Evolutionary conservation across 1,140 invertebrate genomes (phyloP).

Genomic region (Macrocentrus cingulum): DNA sequence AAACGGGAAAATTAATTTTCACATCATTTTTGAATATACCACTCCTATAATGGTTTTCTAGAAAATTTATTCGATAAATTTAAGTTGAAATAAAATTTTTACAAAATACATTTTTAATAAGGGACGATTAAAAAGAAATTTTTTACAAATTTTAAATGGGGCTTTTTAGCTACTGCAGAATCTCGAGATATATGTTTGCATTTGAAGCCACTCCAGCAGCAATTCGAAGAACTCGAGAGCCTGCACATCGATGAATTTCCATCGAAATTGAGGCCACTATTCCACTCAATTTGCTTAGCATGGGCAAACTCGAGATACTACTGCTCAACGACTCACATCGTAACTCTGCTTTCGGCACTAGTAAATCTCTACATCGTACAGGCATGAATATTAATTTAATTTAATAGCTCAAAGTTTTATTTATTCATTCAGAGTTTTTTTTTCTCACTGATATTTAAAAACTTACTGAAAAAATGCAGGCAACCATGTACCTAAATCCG

Average conservation of each 20-base stretch:
- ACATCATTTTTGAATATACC: too few relatives aligned
- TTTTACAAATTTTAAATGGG: conserved; percentile 8
- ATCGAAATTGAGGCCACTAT: conserved; percentile 65
- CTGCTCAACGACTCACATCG: conserved; percentile 72
- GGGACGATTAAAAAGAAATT: background rate
- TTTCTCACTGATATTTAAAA: too few relatives aligned
- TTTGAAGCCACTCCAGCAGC: conserved; percentile 63
- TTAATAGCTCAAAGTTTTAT: too few relatives aligned
- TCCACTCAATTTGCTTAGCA: conserved; percentile 77
- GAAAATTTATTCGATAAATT: too few relatives aligned
- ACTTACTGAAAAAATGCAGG: too few relatives aligned
- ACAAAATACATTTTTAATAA: too few relatives aligned
- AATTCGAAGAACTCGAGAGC: conserved; percentile 73
- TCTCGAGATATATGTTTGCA: conserved; percentile 69
- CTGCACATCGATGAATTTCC: conserved; percentile 68
- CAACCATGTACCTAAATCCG: conserved; percentile 48
- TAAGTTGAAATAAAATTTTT: too few relatives aligned
- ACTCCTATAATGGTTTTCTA: too few relatives aligned
- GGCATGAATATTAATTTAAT: conserved; percentile 50
- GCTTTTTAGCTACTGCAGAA: conserved; percentile 57
- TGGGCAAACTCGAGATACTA: conserved; percentile 86
- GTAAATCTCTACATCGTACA: conserved; percentile 76
- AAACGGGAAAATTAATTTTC: too few relatives aligned
- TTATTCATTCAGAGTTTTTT: too few relatives aligned
- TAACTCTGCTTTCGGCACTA: conserved; percentile 73